Conservation (phyloP, 1,140 invertebrate genomes). For the Drosophila asahinai region DNA sequence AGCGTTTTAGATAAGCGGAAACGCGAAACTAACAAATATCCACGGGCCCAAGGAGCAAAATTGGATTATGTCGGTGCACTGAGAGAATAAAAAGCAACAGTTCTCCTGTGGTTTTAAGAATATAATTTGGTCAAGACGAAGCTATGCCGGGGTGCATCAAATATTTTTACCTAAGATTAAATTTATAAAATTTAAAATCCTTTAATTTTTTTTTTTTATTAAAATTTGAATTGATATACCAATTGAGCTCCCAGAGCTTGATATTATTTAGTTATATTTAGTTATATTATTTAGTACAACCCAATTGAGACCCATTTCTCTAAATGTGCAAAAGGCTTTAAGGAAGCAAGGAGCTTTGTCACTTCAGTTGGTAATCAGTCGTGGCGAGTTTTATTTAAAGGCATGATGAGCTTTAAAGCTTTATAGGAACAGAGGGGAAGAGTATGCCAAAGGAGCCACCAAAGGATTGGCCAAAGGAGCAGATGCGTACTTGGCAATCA, state of each 20-base stretch:
- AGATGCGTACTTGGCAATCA: slow-evolving; percentile 44
- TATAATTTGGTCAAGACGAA: too few relatives aligned
- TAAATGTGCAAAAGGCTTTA: background rate
- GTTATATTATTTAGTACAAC: too few relatives aligned
- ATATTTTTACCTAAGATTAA: too few relatives aligned
- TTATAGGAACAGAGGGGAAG: slow-evolving; percentile 30
- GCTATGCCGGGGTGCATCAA: too few relatives aligned
- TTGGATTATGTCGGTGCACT: slow-evolving; percentile 9
- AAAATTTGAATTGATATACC: background rate
- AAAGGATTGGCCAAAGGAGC: slow-evolving; percentile 15
- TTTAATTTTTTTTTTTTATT: too few relatives aligned
- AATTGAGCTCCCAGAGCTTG: too few relatives aligned
- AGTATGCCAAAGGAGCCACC: background rate
- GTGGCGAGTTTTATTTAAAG: slow-evolving; percentile 39
- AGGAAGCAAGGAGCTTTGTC: background rate
- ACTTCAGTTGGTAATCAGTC: slow-evolving; percentile 45
- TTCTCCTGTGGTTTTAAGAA: background rate
- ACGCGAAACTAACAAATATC: slow-evolving; percentile 68
- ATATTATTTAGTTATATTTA: too few relatives aligned
- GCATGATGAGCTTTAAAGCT: slow-evolving; percentile 7
- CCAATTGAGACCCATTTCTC: background rate
- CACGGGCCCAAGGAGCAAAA: slow-evolving; percentile 27
- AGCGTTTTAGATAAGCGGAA: slow-evolving; percentile 71
- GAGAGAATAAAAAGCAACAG: background rate
- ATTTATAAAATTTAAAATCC: too few relatives aligned